Base-by-base conservation (phyloP, 2,797 vertebrate species). In the Myripristis murdjan region DNA sequence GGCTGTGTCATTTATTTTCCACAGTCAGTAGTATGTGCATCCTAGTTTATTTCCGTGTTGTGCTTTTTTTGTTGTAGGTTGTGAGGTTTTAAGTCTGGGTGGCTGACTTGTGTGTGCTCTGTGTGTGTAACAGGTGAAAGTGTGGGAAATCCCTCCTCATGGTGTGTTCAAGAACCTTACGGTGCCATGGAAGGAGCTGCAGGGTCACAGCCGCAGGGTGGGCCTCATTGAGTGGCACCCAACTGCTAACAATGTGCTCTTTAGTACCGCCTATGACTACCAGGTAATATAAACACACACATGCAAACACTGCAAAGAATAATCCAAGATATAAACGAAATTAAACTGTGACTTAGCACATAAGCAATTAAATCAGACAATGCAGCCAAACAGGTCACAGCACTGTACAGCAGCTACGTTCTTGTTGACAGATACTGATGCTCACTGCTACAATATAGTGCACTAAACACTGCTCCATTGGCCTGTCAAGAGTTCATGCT, bases 141-240 rank as follows among this genome's bases (percentile, higher is more conserved):
- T 98, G 72, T 98, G 97, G 97, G 94, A 96, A 44, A 96, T 98
- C 83, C 97, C 97, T 54, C 93, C 91, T 75, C 93, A 95, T 7
- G 89, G 96, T 11, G 69, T 97, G 56, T 48, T 93, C 5, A 95
- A 83, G 87, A 97, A 91, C 88, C 89, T 98, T 43, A 97, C 95
- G 0, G 79, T 56, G 55, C 86, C 95, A 0, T 93, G 83, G 89
- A 97, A 97, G 70, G 97, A 97, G 71, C 95, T 98, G 11, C 83
- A 94, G 75, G 95, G 95, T 63, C 97, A 98, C 15, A 64, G 91
- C 3, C 95, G 97, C 83, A 94, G 96, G 68, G 97, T 98, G 6
- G 94, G 96, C 59, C 95, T 98, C 80, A 91, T 98, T 7, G 96
- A 98, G 66, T 98, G 97, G 97, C 97, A 98, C 77, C 97, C 97